Percentiles rank a stretch among this genome's conserved stretches.
These are phyloP conservation scores for Pimpla rufipes DNA, from an alignment of 2,888 invertebrate genomes.

Conservation along the genomic window DNA sequence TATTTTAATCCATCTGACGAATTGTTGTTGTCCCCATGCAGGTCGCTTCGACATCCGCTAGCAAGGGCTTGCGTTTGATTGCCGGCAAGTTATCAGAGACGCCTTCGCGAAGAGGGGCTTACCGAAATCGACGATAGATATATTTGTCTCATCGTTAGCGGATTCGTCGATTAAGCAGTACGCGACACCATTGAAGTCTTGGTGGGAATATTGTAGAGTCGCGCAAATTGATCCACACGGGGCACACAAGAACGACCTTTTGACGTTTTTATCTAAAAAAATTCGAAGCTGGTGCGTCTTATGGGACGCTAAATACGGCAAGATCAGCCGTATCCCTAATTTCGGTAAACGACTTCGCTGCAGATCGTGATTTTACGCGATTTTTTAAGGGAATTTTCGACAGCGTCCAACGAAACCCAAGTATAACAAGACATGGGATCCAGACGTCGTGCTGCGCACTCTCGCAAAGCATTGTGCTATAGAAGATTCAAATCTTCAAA, in stretches of 20 bases:
- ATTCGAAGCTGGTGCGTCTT: constrained; percentile 43
- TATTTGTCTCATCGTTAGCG: constrained; percentile 34
- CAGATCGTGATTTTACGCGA: not conserved
- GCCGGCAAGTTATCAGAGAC: constrained; percentile 18
- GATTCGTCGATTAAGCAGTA: constrained; percentile 29
- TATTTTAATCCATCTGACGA: not conserved
- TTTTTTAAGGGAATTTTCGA: constrained; percentile 53
- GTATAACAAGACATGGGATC: constrained; percentile 56
- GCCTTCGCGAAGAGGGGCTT: constrained; percentile 21
- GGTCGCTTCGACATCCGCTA: constrained; percentile 18
- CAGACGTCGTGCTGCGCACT: constrained; percentile 36
- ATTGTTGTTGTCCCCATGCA: constrained; percentile 5
- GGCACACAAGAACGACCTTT: constrained; percentile 26
- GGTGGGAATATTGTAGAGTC: constrained; percentile 12
- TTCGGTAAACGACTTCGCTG: constrained; percentile 1
- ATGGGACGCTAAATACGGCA: constrained; percentile 52
- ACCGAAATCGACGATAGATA: constrained; percentile 12
- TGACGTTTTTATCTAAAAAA: constrained; percentile 41
- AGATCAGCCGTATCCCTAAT: constrained; percentile 56
- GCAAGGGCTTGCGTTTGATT: constrained; percentile 12
- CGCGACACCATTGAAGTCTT: not conserved
- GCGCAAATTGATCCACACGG: constrained; percentile 25
- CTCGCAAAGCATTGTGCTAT: constrained; percentile 37
- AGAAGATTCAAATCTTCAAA: constrained; percentile 51
- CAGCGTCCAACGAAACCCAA: constrained; percentile 29